These are phyloP conservation scores for Protophormia terraenovae DNA, from an alignment of 2,888 invertebrate species.

Conservation along the genomic window DNA sequence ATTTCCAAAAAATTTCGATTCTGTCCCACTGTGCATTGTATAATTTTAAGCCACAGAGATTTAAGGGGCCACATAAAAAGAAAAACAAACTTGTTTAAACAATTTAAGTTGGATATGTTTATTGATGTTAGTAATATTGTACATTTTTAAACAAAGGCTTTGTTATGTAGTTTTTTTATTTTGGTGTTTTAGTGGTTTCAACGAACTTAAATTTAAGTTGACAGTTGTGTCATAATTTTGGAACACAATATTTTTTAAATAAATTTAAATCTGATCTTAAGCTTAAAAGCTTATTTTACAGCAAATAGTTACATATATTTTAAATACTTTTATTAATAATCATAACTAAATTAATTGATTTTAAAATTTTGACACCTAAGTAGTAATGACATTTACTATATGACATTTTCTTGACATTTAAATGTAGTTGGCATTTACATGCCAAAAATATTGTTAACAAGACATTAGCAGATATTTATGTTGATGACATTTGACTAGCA, in stretches of 20 bases:
- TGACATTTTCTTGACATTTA: background rate
- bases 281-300: too few relatives aligned
- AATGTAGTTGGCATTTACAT: background rate
- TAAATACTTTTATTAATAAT: too few relatives aligned
- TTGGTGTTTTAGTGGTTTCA: too few relatives aligned
- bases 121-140: background rate
- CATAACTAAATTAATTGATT: too few relatives aligned
- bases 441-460: background rate
- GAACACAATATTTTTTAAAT: too few relatives aligned
- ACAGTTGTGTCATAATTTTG: too few relatives aligned
- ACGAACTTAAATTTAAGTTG: too few relatives aligned
- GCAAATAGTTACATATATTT: too few relatives aligned
- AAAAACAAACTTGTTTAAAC: background rate
- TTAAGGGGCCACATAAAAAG: background rate
- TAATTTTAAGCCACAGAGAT: constrained; percentile 5
- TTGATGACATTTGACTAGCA: background rate
- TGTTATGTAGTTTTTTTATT: background rate
- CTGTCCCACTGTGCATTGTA: background rate
- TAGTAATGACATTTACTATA: background rate
- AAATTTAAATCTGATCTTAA: too few relatives aligned
- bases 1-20: too few relatives aligned
- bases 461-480: background rate
- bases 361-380: too few relatives aligned
- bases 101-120: background rate
- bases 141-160: background rate